phyloP scores from a whole-genome alignment of 2,113 vertebrate genomes.

The Erythrocercus mccallii region DNA sequence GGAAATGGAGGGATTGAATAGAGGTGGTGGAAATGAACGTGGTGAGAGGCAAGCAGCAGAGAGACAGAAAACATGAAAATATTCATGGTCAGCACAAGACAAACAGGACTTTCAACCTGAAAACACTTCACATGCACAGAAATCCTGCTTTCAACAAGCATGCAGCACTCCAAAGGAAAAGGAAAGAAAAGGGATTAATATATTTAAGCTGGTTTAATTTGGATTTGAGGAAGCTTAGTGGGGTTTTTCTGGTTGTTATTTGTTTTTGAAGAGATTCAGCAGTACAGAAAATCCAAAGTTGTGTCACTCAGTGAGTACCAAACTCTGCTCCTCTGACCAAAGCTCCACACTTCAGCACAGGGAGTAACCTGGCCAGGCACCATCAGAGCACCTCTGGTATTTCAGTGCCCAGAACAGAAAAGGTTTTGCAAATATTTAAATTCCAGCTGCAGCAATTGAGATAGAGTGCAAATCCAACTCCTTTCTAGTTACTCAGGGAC shows the following conservation, averaged over 20 bases:
- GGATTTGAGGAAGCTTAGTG: not conserved
- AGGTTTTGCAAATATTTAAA: not conserved
- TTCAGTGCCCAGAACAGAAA: not conserved
- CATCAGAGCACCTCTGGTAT: not conserved
- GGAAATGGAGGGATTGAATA: conserved; percentile 35
- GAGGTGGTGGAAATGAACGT: conserved; percentile 19
- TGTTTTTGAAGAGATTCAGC: not conserved
- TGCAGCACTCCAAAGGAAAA: not conserved
- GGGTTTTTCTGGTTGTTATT: not conserved
- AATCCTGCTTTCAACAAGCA: not conserved
- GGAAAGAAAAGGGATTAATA: not conserved
- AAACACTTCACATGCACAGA: not conserved
- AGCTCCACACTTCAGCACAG: not conserved
- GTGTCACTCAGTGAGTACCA: not conserved
- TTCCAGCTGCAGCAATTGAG: not conserved
- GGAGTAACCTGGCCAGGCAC: not conserved
- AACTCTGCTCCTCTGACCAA: not conserved
- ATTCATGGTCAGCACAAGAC: not conserved
- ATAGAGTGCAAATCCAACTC: not conserved
- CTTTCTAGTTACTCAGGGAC: not conserved
- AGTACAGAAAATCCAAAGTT: not conserved
- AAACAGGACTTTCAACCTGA: not conserved
- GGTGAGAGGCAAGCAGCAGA: conserved; percentile 19
- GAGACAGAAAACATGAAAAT: conserved; percentile 31
- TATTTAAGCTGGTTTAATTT: not conserved